Evolutionary conservation across 2,797 vertebrate species (phyloP).

Genomic region (Brotula barbata): DNA sequence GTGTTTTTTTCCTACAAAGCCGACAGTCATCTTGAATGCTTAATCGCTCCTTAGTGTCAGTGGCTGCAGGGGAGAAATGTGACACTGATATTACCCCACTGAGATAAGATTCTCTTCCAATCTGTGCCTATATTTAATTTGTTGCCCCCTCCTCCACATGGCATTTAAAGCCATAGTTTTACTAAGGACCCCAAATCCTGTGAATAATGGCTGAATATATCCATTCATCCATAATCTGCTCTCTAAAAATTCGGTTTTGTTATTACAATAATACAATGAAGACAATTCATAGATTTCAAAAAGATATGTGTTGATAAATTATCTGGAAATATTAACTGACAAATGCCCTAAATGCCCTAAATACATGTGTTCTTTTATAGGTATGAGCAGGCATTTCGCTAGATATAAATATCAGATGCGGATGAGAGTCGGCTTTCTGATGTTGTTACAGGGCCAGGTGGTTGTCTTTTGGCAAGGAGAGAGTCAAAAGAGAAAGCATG

Average conservation of each 20-base stretch:
- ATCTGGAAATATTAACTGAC: too few species aligned
- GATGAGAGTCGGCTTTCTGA: slow-evolving; percentile 64
- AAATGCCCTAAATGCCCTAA: too few species aligned
- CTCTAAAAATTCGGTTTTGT: slow-evolving; percentile 11
- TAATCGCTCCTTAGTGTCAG: slow-evolving; percentile 62
- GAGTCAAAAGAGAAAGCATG: slow-evolving; percentile 57
- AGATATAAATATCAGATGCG: slow-evolving; percentile 50
- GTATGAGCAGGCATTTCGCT: slow-evolving; percentile 49
- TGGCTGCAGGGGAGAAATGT: slow-evolving; percentile 56
- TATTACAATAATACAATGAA: slow-evolving; percentile 6
- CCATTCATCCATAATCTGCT: too few species aligned
- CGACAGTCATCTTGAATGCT: slow-evolving; percentile 56
- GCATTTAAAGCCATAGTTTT: slow-evolving; percentile 32
- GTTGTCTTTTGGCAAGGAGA: slow-evolving; percentile 60
- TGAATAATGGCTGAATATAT: slow-evolving; percentile 46
- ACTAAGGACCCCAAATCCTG: slow-evolving; percentile 32
- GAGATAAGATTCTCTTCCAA: slow-evolving; percentile 63
- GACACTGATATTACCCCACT: slow-evolving; percentile 62
- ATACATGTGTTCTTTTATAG: too few species aligned
- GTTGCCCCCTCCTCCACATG: slow-evolving; percentile 30
- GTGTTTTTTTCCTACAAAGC: slow-evolving; percentile 32
- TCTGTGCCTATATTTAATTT: slow-evolving; percentile 58
- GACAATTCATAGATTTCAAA: background rate
- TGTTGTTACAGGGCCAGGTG: slow-evolving; percentile 57
- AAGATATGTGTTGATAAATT: too few species aligned